These are phyloP conservation scores for Colletes gigas DNA, from an alignment of 1,140 invertebrate species.

Conservation along the genomic window DNA sequence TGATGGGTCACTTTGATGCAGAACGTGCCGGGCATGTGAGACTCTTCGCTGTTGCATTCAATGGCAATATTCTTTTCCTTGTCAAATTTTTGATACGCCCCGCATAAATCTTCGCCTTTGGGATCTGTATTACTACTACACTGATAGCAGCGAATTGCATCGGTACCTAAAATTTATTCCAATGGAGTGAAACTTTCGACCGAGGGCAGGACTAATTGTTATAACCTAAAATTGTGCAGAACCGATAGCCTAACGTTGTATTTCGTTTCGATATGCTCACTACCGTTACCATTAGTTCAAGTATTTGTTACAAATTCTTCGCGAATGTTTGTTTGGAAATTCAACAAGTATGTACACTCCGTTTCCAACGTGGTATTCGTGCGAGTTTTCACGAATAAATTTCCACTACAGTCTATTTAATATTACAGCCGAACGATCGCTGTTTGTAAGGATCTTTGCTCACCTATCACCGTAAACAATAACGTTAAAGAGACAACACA, in stretches of 20 bases:
- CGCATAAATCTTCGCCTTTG: conserved; percentile 89
- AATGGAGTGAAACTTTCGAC: background rate
- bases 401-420: background rate
- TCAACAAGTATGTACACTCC: background rate
- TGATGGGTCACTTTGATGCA: conserved; percentile 95
- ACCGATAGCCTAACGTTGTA: too few relatives aligned
- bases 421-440: background rate
- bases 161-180: conserved; percentile 47
- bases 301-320: background rate
- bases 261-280: background rate
- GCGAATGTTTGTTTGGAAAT: background rate
- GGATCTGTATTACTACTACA: conserved; percentile 91
- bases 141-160: conserved; percentile 91
- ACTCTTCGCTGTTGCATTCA: conserved; percentile 94
- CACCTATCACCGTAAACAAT: conserved; percentile 34
- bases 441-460: conserved; percentile 1
- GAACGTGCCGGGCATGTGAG: conserved; percentile 94
- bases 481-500: conserved; percentile 20
- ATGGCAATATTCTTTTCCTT: conserved; percentile 89
- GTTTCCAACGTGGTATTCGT: conserved; percentile 21
- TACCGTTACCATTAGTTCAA: background rate
- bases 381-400: too few relatives aligned
- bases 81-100: conserved; percentile 92
- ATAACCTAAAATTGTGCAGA: conserved; percentile 29
- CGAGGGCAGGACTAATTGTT: too few relatives aligned